Base-by-base conservation (phyloP, 92 coral and sea anemone species). In the Porites cylindrica region DNA sequence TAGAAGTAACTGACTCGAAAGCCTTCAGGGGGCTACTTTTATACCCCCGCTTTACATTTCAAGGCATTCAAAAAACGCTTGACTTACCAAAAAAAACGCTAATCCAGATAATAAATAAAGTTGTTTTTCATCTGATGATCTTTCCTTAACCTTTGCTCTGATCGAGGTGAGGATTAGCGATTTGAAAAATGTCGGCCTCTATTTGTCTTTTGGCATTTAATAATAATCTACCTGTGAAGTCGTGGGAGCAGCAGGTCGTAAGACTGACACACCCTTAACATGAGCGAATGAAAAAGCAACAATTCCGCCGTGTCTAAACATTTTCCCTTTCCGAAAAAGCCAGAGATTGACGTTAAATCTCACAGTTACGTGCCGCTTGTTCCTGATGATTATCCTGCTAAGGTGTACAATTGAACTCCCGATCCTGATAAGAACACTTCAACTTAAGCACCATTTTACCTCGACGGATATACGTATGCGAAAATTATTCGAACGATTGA, bases 131-230 rank as follows among this genome's bases (percentile, higher is more conserved):
- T 51, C 73, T 18, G 50, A 50, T 23, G 73, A 7, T 47, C 24
- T 74, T 72, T 59, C 51, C 80, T 83, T 83, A 83, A 83, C 87
- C 87, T 83, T 83, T 83, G 80, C 80, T 61, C 87, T 61, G 51
- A 19, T 63, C 50, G 65, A 38, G 78, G 65, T 29, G 67, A 20
- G 87, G 87, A 83, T 83, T 83, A 61, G 29, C 19, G 79, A 12
- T 58, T 47, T 38, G n/a, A 83, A 83, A 82, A 83, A 83, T 83
- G 66, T 58, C 86, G 86, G 68, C 12, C 56, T 56, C 76, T 78
- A 10, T 47, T 20, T 52, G 72, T 79, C 59, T 61, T 65, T 62
- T 79, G 65, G 11, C 61, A 66, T 43, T 17, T 66, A 18, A 52
- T 51, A 63, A 64, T 38, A 38, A 38, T 38, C 47, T 38, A 38